Conservation (phyloP, 1,140 invertebrate genomes). For the Brachionus manjavacas region DNA sequence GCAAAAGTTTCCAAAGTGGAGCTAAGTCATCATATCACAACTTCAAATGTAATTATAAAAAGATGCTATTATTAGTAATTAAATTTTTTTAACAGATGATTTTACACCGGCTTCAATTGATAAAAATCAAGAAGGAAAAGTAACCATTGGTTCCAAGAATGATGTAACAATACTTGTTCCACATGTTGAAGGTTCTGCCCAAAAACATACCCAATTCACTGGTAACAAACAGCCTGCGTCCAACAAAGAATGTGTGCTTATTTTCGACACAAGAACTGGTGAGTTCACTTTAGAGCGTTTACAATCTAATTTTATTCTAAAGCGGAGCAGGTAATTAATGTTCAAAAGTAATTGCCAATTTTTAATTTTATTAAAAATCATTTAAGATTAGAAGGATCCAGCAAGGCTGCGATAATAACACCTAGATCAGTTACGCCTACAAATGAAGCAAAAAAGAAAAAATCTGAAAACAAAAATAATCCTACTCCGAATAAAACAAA, state of each 20-base stretch:
- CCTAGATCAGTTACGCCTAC: slow-evolving; percentile 29
- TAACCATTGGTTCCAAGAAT: slow-evolving; percentile 16
- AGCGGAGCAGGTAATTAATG: not conserved
- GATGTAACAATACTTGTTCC: slow-evolving; percentile 38
- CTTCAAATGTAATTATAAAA: slow-evolving; percentile 26
- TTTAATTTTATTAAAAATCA: not conserved
- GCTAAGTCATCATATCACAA: slow-evolving; percentile 14
- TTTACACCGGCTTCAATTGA: slow-evolving; percentile 36
- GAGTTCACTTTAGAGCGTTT: slow-evolving; percentile 35
- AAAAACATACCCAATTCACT: slow-evolving; percentile 40
- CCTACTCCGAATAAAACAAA: not conserved
- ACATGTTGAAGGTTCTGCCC: slow-evolving; percentile 34
- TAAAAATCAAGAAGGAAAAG: slow-evolving; percentile 38
- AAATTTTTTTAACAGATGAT: not conserved
- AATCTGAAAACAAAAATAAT: not conserved
- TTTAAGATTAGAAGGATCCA: slow-evolving; percentile 28
- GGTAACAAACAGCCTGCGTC: slow-evolving; percentile 36
- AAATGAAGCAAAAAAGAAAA: slow-evolving; percentile 22
- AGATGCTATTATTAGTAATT: too few species aligned
- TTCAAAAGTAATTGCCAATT: not conserved
- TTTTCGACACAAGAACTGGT: slow-evolving; percentile 4
- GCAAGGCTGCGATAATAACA: slow-evolving; percentile 22
- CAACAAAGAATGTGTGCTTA: slow-evolving; percentile 34
- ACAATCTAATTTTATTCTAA: slow-evolving; percentile 36
- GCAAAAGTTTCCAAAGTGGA: slow-evolving; percentile 31